Conservation (phyloP, 2,797 vertebrate species). For the Hipposideros larvatus region DNA sequence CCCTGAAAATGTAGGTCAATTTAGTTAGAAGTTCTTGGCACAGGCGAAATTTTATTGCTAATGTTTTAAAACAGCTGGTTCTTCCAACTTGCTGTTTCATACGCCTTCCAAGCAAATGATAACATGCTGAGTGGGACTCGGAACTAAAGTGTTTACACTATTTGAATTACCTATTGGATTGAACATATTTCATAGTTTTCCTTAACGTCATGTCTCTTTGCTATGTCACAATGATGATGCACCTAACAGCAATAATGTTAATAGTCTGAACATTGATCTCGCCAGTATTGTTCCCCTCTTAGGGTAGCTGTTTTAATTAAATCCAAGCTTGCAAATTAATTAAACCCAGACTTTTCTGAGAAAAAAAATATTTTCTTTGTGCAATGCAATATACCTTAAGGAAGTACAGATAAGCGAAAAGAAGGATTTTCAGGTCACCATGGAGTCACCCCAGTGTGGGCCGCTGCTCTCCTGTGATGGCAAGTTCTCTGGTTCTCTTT, state of each 20-base stretch:
- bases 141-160: not conserved
- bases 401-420: too few relatives aligned
- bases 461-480: fast-evolving
- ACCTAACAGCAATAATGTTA: not conserved
- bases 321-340: not conserved
- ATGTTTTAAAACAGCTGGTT: not conserved
- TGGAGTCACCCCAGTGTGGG: fast-evolving
- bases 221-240: not conserved
- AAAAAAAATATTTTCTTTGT: not conserved
- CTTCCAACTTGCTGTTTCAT: not conserved
- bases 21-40: not conserved
- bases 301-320: not conserved
- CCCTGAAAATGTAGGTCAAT: not conserved
- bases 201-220: not conserved
- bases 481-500: not conserved
- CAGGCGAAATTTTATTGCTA: not conserved
- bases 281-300: not conserved
- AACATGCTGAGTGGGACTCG: not conserved
- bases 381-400: not conserved
- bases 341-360: not conserved
- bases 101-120: not conserved
- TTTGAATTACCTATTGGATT: not conserved
- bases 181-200: not conserved
- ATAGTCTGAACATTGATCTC: not conserved
- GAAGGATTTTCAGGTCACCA: fast-evolving